These are phyloP conservation scores for Sciurus niger DNA, from an alignment of 2,113 vertebrate species.

Conservation along the genomic window DNA sequence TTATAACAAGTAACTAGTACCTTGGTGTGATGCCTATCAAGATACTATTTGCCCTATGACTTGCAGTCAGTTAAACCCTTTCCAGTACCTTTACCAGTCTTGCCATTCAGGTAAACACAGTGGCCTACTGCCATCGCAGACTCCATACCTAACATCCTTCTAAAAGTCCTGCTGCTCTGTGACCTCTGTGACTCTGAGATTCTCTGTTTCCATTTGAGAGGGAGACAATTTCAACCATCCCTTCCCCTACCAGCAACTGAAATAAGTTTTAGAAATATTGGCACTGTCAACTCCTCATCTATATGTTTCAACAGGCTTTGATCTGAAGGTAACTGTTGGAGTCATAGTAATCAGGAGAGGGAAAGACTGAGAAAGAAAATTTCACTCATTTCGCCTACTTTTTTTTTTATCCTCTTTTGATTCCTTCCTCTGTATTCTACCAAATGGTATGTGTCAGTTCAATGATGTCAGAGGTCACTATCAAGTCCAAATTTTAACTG, in stretches of 20 bases:
- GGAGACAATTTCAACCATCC: not conserved
- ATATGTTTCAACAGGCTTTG: not conserved
- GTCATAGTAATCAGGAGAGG: not conserved
- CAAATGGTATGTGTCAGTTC: not conserved
- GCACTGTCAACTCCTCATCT: not conserved
- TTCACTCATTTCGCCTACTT: not conserved
- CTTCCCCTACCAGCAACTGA: not conserved
- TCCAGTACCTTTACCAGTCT: accelerated
- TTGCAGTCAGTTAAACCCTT: not conserved
- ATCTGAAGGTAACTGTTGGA: not conserved
- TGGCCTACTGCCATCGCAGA: accelerated
- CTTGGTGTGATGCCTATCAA: not conserved
- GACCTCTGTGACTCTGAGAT: not conserved
- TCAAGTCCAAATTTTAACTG: not conserved
- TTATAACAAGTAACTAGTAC: not conserved
- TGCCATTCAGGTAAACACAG: accelerated
- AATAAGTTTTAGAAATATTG: not conserved
- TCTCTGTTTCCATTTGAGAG: not conserved
- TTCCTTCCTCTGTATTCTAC: not conserved
- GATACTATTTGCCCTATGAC: not conserved
- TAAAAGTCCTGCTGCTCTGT: not conserved
- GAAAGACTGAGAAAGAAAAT: not conserved
- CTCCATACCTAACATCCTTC: not conserved
- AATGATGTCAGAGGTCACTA: not conserved
- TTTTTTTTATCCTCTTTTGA: not conserved